Evolutionary conservation across 2,797 vertebrate species (phyloP).

Genomic region (Coregonus suidteri): DNA sequence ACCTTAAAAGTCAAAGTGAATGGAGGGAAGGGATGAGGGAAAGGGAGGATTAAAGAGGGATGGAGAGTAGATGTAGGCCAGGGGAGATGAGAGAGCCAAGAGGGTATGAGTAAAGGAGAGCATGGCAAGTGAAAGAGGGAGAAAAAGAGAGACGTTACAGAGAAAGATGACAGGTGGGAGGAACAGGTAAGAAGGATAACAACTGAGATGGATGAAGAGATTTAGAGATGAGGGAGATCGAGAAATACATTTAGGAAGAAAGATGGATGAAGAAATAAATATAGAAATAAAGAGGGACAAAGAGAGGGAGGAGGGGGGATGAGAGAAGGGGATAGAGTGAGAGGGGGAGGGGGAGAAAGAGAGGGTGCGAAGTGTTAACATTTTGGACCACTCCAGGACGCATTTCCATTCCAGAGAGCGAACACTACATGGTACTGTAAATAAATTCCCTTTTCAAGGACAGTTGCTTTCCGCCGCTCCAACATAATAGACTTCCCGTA

Average conservation of each 20-base stretch:
- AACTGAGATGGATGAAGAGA: slow-evolving; percentile 20
- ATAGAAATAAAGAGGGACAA: slow-evolving; percentile 1
- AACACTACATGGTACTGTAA: slow-evolving; percentile 92
- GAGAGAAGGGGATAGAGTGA: slow-evolving; percentile 18
- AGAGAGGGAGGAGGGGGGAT: slow-evolving; percentile 27
- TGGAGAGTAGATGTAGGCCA: not conserved
- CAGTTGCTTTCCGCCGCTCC: slow-evolving; percentile 99
- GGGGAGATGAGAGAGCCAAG: slow-evolving; percentile 10
- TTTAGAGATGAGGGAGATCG: slow-evolving; percentile 17
- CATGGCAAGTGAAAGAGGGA: not conserved
- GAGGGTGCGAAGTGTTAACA: slow-evolving; percentile 74
- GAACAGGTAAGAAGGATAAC: slow-evolving; percentile 19
- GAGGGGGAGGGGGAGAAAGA: slow-evolving; percentile 11
- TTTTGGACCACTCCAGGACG: slow-evolving; percentile 89
- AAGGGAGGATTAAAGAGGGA: not conserved
- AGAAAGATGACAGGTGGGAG: slow-evolving; percentile 18
- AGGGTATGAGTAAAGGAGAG: not conserved
- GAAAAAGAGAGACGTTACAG: not conserved
- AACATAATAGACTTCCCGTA: slow-evolving; percentile 99
- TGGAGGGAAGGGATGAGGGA: not conserved
- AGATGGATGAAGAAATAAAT: slow-evolving; percentile 9
- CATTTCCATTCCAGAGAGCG: slow-evolving; percentile 94
- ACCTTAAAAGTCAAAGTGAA: not conserved
- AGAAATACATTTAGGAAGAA: slow-evolving; percentile 26
- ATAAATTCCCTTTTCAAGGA: slow-evolving; percentile 99